Evolutionary conservation across 2,797 vertebrate species (phyloP).

Genomic region (Ambastaia sidthimunki): DNA sequence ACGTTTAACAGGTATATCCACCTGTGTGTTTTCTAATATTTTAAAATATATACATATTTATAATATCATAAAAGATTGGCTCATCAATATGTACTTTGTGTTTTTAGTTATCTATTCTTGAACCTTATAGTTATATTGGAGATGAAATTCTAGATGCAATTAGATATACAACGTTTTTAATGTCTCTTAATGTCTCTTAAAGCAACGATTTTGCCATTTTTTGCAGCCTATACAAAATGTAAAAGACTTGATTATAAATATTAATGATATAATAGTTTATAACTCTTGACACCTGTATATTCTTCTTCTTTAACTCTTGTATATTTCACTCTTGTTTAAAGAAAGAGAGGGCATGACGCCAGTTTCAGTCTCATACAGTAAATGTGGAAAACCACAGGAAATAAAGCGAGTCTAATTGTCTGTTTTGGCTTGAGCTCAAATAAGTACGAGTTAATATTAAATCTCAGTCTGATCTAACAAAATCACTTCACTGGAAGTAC

Average conservation of each 20-base stretch:
- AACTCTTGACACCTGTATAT: background rate
- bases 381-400: too few species aligned
- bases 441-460: background rate
- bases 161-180: too few species aligned
- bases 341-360: background rate
- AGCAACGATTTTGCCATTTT: too few species aligned
- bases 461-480: background rate
- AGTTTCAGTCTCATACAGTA: background rate
- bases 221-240: too few species aligned
- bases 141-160: too few species aligned
- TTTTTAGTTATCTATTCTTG: too few species aligned
- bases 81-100: background rate
- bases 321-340: background rate
- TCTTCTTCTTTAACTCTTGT: background rate
- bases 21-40: background rate
- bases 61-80: background rate
- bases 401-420: background rate
- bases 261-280: too few species aligned
- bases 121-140: too few species aligned
- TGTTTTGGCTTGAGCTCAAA: background rate
- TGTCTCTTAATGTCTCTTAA: too few species aligned
- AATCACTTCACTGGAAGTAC: background rate
- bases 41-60: background rate
- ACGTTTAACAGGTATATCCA: background rate
- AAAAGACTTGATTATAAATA: too few species aligned